A percentile compares a stretch with the other conserved stretches of the same genome.
phyloP scores from a whole-genome alignment of 2,797 vertebrate species.

The Mormyrus hasselquistii region DNA sequence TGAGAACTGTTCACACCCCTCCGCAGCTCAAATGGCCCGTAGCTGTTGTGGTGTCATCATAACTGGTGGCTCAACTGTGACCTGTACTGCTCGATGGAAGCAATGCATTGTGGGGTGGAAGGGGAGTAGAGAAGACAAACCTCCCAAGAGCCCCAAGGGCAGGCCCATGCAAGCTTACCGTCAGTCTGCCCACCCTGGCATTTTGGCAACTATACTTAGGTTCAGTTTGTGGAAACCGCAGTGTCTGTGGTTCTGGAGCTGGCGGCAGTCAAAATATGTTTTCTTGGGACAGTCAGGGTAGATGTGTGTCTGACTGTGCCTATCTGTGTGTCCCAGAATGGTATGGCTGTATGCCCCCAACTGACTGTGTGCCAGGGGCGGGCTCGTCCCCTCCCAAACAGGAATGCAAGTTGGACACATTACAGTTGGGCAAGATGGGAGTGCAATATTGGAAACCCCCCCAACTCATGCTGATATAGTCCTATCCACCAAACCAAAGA shows the following conservation, averaged over 20 bases:
- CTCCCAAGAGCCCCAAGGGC: background rate
- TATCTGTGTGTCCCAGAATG: background rate
- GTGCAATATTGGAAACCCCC: background rate
- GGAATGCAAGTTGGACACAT: background rate
- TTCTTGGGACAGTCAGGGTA: background rate
- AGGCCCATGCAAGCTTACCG: background rate
- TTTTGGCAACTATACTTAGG: conserved; percentile 7
- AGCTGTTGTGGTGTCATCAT: background rate
- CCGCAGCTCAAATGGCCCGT: conserved; percentile 5
- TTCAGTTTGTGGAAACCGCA: conserved; percentile 4
- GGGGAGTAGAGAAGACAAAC: background rate
- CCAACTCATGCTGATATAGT: background rate
- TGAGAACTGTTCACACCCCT: background rate
- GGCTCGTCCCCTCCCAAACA: background rate
- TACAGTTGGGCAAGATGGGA: background rate
- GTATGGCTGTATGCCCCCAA: conserved; percentile 22
- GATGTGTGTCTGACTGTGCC: conserved; percentile 17
- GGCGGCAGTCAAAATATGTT: conserved; percentile 19
- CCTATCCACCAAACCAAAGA: background rate
- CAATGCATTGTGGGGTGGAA: background rate
- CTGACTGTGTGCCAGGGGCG: conserved; percentile 27
- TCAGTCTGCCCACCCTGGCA: background rate
- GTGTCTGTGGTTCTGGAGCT: conserved; percentile 9
- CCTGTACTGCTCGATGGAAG: background rate
- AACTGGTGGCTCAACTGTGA: background rate